phyloP scores from a whole-genome alignment of 2,888 invertebrate species.

The Tenthredo livida region DNA sequence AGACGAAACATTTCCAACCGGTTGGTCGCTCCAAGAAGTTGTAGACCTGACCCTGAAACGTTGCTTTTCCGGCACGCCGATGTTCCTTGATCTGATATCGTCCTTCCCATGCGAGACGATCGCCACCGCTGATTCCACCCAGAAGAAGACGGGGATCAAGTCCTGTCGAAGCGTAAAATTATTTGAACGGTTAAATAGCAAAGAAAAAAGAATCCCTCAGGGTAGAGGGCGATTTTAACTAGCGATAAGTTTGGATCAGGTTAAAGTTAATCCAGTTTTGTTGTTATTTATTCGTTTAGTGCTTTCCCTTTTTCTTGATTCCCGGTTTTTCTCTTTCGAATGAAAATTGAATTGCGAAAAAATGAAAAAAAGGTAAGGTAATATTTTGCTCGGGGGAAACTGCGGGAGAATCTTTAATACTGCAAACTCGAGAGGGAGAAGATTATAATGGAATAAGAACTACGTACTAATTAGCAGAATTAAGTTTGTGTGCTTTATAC shows the following conservation, averaged over 20 bases:
- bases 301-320: too few species aligned
- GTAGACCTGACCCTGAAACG: constrained; percentile 89
- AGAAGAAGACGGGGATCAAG: constrained; percentile 74
- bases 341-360: background rate
- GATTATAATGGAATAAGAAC: constrained; percentile 16
- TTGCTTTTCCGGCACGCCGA: constrained; percentile 83
- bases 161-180: constrained; percentile 63
- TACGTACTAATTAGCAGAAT: constrained; percentile 19
- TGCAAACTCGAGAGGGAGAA: background rate
- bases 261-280: background rate
- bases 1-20: constrained; percentile 91
- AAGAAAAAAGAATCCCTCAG: background rate
- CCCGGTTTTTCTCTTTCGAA: background rate
- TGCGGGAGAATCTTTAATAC: background rate
- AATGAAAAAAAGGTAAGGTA: too few species aligned
- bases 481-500: background rate
- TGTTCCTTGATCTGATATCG: constrained; percentile 83
- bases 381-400: background rate
- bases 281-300: background rate
- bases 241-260: background rate
- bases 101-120: constrained; percentile 80
- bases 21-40: constrained; percentile 91
- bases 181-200: background rate
- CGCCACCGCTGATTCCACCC: constrained; percentile 78
- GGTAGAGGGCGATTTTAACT: background rate